Evolutionary conservation across 2,113 vertebrate genomes (phyloP).

Genomic region (Phodopus roborovskii): DNA sequence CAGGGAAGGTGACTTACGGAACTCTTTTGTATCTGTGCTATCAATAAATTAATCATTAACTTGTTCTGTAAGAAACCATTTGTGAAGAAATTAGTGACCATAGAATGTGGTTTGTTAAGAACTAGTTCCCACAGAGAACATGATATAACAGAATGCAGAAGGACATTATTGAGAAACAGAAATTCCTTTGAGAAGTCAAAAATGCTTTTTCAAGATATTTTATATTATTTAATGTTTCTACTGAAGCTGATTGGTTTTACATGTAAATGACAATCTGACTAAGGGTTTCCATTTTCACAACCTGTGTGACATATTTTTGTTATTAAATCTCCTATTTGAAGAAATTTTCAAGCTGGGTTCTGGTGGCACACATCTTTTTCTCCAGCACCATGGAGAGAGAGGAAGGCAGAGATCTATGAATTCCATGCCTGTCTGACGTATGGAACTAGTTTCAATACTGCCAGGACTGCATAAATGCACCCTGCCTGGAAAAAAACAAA

Average conservation of each 20-base stretch:
- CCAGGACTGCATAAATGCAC: background rate
- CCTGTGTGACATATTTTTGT: background rate
- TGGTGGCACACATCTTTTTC: background rate
- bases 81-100: constrained; percentile 60
- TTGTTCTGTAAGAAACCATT: constrained; percentile 24
- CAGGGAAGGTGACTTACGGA: background rate
- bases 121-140: background rate
- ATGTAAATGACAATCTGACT: background rate
- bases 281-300: constrained; percentile 9
- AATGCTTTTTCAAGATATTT: background rate
- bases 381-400: background rate
- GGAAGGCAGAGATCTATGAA: background rate
- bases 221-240: background rate
- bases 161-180: constrained; percentile 21
- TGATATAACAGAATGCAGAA: constrained; percentile 34
- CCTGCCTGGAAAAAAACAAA: background rate
- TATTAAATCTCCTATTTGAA: constrained; percentile 27
- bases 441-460: background rate
- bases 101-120: constrained; percentile 47
- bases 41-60: background rate
- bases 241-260: background rate
- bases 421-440: background rate
- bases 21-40: background rate
- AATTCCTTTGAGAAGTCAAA: constrained; percentile 53
- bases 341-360: background rate